Evolutionary conservation across 2,888 invertebrate species (phyloP), one percentile per base, ranked within the genome.

Genomic region (Lithosia quadra): DNA sequence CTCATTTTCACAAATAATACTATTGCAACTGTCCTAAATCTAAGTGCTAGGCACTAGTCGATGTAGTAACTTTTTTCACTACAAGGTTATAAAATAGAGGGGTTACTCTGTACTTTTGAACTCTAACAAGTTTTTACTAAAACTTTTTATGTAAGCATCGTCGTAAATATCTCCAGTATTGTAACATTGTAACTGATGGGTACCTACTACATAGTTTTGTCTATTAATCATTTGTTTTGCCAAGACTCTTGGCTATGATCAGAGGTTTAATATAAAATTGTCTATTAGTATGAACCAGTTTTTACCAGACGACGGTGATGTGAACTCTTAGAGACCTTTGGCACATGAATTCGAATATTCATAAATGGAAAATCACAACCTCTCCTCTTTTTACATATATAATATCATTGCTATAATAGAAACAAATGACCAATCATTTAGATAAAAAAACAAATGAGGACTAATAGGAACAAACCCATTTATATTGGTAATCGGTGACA

Each of bases 1-100:
- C 61, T 33, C 57, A 59, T 60, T 43, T 63, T 55, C 43, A 60
- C 69, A 67, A 67, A 59, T 65, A 67, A 72, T 69, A 72, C 72
- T 73, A 72, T 72, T 59, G 57, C 57, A 58, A 22, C 10, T 22
- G 21, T 22, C 22, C 22, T 22, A 21, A 22, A 56, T 56, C 22
- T 56, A 56, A 21, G 21, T 56, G 24, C 24, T 56, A 22, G 24
- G 24, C 55, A 24, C 28, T 33, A 11, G 28, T 28, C 28, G 18
- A 33, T 58, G n/a, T 18, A 28, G 58, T 58, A 62, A 62, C 28
- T 15, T 62, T n/a, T 36, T 24, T 22, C 24, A 33, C 28, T 58
- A 33, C 58, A 58, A 58, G 28, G 33, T 58, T 58, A 18, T 11
- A 33, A n/a, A 13, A 39, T 21, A 60, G 13, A 36, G 60, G 34